A percentile compares a stretch with the other conserved stretches of the same genome.
phyloP scores from a whole-genome alignment of 2,797 vertebrate genomes.

The Bradypodion pumilum region DNA sequence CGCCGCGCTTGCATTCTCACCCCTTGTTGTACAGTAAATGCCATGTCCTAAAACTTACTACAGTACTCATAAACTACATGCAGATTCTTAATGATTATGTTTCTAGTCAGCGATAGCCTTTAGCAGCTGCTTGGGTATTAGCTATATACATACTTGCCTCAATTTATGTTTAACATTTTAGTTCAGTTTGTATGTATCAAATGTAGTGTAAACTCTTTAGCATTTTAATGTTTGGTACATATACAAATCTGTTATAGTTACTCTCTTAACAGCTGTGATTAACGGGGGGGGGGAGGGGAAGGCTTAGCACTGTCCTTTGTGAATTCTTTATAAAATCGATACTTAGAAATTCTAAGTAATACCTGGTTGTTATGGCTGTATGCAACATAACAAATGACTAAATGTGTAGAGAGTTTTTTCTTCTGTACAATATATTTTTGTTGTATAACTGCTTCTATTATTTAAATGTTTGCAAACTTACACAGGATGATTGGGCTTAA shows the following conservation, averaged over 20 bases:
- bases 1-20: too few species aligned
- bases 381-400: slow-evolving; percentile 15
- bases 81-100: background rate
- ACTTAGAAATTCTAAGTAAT: slow-evolving; percentile 27
- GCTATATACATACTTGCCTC: background rate
- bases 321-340: slow-evolving; percentile 20
- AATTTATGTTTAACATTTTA: background rate
- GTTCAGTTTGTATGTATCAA: background rate
- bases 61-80: background rate
- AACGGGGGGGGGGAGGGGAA: too few species aligned
- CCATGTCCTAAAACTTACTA: background rate
- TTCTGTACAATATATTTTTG: slow-evolving; percentile 23
- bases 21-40: background rate
- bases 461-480: slow-evolving; percentile 14
- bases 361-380: background rate
- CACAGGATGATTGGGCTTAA: background rate
- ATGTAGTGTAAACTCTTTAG: background rate
- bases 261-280: slow-evolving; percentile 14
- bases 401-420: slow-evolving; percentile 18
- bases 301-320: slow-evolving; percentile 6
- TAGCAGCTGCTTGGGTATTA: background rate
- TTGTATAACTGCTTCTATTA: slow-evolving; percentile 25
- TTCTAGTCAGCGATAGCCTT: background rate
- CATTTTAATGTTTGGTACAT: background rate
- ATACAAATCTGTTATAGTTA: background rate